Conservation (phyloP, 2,113 vertebrate species). For the Anoplopoma fimbria region DNA sequence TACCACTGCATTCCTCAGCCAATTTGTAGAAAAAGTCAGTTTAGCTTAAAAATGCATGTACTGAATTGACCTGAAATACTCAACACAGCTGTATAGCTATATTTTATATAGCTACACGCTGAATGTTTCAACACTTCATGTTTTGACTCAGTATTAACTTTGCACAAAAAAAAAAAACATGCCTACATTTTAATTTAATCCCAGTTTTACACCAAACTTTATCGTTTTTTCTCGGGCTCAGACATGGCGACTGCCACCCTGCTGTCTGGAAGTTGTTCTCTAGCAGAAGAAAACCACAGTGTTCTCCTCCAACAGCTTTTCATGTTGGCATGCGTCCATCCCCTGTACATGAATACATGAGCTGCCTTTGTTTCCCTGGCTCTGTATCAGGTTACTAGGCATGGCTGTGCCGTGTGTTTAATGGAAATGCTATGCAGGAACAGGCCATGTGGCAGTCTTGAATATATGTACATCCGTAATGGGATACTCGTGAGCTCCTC, state of each 20-base stretch:
- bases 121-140: conserved; percentile 42
- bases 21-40: conserved; percentile 70
- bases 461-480: conserved; percentile 80
- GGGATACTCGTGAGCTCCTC: conserved; percentile 78
- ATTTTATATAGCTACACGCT: conserved; percentile 28
- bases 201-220: conserved; percentile 21
- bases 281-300: conserved; percentile 58
- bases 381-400: conserved; percentile 75
- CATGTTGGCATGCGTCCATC: conserved; percentile 77
- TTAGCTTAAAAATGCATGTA: conserved; percentile 48
- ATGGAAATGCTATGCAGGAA: conserved; percentile 79
- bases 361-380: conserved; percentile 78
- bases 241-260: conserved; percentile 57
- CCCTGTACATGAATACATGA: conserved; percentile 77
- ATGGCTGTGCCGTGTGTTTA: conserved; percentile 68
- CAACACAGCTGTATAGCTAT: conserved; percentile 54
- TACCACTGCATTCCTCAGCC: conserved; percentile 63
- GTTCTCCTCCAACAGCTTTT: conserved; percentile 61
- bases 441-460: conserved; percentile 76
- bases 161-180: background rate
- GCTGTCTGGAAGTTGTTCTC: conserved; percentile 62
- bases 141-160: conserved; percentile 33
- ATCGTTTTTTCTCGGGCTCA: conserved; percentile 25
- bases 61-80: conserved; percentile 45
- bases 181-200: conserved; percentile 41